These are phyloP conservation scores for Lutjanus erythropterus DNA, from an alignment of 2,113 vertebrate species.

Conservation along the genomic window DNA sequence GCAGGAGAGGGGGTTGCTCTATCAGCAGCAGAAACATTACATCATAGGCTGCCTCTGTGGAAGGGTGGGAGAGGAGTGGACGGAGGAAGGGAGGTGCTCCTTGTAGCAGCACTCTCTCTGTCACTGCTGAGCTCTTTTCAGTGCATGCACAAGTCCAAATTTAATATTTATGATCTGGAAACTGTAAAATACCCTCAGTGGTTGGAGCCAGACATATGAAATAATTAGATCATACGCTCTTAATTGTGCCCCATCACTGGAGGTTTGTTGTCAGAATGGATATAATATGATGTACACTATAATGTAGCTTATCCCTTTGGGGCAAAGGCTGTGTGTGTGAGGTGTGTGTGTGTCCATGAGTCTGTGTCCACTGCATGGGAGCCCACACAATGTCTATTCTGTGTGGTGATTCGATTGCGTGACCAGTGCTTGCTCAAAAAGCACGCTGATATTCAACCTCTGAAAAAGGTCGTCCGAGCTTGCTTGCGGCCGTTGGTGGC, in stretches of 20 bases:
- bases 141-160: slow-evolving; percentile 54
- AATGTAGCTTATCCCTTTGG: slow-evolving; percentile 55
- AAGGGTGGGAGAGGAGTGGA: slow-evolving; percentile 78
- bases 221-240: slow-evolving; percentile 56
- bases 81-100: slow-evolving; percentile 76
- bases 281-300: slow-evolving; percentile 53
- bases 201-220: slow-evolving; percentile 47
- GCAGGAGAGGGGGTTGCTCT: slow-evolving; percentile 79
- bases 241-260: slow-evolving; percentile 54
- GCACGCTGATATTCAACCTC: slow-evolving; percentile 68
- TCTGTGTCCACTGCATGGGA: slow-evolving; percentile 27
- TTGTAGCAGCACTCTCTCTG: slow-evolving; percentile 66
- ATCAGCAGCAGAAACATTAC: slow-evolving; percentile 85
- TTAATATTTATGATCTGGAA: slow-evolving; percentile 73
- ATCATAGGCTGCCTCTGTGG: slow-evolving; percentile 83
- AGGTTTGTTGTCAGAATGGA: slow-evolving; percentile 62
- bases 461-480: slow-evolving; percentile 67
- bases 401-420: slow-evolving; percentile 65
- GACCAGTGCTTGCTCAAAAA: slow-evolving; percentile 61
- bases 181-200: slow-evolving; percentile 60
- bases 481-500: slow-evolving; percentile 32
- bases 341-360: slow-evolving; percentile 10
- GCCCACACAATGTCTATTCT: slow-evolving; percentile 51
- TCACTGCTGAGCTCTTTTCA: slow-evolving; percentile 62
- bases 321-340: slow-evolving; percentile 44